Conservation (phyloP, 2,888 invertebrate species). For the Pseudoips prasinana region DNA sequence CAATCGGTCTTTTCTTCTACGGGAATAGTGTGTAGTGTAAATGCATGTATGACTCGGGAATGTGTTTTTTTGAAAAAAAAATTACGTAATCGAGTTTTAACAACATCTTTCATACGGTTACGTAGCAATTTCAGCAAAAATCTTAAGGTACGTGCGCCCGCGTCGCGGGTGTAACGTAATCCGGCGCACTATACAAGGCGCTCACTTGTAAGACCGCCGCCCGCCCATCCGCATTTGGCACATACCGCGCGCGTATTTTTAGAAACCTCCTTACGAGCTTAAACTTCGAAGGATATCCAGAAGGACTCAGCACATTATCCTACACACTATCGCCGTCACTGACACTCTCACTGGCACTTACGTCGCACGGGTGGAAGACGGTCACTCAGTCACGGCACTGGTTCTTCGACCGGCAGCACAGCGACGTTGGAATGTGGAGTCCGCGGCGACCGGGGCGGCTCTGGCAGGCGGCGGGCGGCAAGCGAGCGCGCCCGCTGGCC, state of each 20-base stretch:
- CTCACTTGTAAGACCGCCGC: conserved; percentile 42
- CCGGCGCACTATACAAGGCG: conserved; percentile 71
- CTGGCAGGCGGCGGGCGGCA: conserved; percentile 63
- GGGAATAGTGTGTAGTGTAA: conserved; percentile 49
- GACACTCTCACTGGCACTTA: conserved; percentile 71
- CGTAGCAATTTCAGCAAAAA: conserved; percentile 23
- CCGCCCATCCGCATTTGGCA: conserved; percentile 52
- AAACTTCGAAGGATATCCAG: conserved; percentile 33
- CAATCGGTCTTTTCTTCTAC: neutral
- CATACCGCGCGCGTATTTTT: conserved; percentile 60
- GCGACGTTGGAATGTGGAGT: conserved; percentile 87
- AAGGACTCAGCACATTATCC: conserved; percentile 38
- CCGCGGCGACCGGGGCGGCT: conserved; percentile 87
- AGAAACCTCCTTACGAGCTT: conserved; percentile 41
- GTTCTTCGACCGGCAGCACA: conserved; percentile 73
- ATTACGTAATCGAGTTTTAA: conserved; percentile 6
- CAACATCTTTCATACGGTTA: conserved; percentile 20
- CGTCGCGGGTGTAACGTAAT: conserved; percentile 62
- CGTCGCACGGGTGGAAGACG: conserved; percentile 80
- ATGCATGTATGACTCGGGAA: conserved; percentile 31
- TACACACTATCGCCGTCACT: conserved; percentile 57
- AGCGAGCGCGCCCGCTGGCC: conserved; percentile 35
- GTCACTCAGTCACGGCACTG: conserved; percentile 73
- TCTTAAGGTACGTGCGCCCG: conserved; percentile 20
- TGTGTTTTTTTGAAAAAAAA: no score